phyloP scores from a whole-genome alignment of 2,113 vertebrate species.

The Podocnemis expansa region DNA sequence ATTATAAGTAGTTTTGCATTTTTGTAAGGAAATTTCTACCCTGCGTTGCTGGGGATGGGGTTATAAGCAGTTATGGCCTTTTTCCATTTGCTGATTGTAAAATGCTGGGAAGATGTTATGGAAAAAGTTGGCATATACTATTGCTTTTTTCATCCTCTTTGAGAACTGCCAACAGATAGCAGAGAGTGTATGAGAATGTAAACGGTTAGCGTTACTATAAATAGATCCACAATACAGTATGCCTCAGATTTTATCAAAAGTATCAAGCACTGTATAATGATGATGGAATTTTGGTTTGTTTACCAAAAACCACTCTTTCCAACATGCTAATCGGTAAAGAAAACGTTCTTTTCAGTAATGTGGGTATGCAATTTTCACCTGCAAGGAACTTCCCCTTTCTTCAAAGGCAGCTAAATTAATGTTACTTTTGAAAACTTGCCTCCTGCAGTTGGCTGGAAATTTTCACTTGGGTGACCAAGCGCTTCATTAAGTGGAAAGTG shows the following conservation, averaged over 20 bases:
- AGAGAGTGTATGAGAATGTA: conserved; percentile 35
- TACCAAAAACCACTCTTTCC: conserved; percentile 61
- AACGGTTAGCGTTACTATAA: conserved; percentile 6
- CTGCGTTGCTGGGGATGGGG: accelerated
- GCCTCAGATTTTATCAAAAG: conserved; percentile 43
- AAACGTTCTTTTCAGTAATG: not conserved
- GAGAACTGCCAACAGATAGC: conserved; percentile 47
- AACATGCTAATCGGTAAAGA: conserved; percentile 54
- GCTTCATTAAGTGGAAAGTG: conserved; percentile 2
- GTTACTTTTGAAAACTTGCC: not conserved
- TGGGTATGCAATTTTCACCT: conserved; percentile 46
- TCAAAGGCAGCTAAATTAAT: not conserved
- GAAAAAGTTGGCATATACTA: not conserved
- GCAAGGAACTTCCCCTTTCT: conserved; percentile 28
- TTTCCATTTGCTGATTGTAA: not conserved
- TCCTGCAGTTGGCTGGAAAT: not conserved
- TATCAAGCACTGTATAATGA: conserved; percentile 18
- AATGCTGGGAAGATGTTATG: not conserved
- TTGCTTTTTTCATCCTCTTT: not conserved
- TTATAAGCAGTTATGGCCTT: not conserved
- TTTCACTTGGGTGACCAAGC: not conserved
- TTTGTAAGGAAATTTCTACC: not conserved
- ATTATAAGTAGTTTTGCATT: not conserved
- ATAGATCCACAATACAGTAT: conserved; percentile 57
- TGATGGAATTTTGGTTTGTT: conserved; percentile 38